These are phyloP conservation scores for Drosophila ficusphila DNA, from an alignment of 1,140 invertebrate genomes.

Conservation along the genomic window DNA sequence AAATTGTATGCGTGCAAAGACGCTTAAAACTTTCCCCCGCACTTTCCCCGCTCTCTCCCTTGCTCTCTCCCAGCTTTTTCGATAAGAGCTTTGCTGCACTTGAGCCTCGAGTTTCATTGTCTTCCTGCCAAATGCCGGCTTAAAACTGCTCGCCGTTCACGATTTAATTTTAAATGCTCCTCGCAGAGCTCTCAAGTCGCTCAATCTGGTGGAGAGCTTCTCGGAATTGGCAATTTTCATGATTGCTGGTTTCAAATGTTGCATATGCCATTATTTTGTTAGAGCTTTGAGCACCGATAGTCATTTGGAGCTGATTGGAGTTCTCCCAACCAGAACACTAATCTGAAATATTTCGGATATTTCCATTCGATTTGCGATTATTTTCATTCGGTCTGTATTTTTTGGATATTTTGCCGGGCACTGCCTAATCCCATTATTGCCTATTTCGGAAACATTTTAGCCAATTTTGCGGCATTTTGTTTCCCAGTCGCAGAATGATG, in stretches of 20 bases:
- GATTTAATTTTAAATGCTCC: slow-evolving; percentile 60
- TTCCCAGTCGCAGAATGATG: slow-evolving; percentile 26
- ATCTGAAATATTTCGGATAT: slow-evolving; percentile 30
- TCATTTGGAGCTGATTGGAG: slow-evolving; percentile 42
- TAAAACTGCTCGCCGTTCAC: slow-evolving; percentile 50
- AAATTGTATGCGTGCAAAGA: slow-evolving; percentile 80
- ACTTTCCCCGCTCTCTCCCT: slow-evolving; percentile 27
- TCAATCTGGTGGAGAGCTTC: slow-evolving; percentile 8
- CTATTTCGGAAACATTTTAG: slow-evolving; percentile 39
- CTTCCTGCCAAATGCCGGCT: slow-evolving; percentile 59
- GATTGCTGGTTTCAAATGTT: not conserved
- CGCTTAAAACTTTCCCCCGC: slow-evolving; percentile 71
- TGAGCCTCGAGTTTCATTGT: slow-evolving; percentile 61
- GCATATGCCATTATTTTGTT: not conserved
- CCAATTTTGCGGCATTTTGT: slow-evolving; percentile 55
- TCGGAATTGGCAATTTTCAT: slow-evolving; percentile 27
- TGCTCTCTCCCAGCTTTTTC: slow-evolving; percentile 21
- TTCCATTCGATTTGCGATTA: slow-evolving; percentile 38
- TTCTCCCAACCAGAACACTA: slow-evolving; percentile 16
- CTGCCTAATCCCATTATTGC: slow-evolving; percentile 42
- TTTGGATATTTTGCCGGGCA: not conserved
- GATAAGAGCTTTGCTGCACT: slow-evolving; percentile 72
- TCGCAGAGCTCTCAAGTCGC: slow-evolving; percentile 7
- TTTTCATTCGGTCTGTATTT: slow-evolving; percentile 26
- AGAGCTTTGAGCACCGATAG: slow-evolving; percentile 5